These are phyloP conservation scores for Peromyscus californicus DNA, from an alignment of 2,113 vertebrate genomes.

Conservation along the genomic window DNA sequence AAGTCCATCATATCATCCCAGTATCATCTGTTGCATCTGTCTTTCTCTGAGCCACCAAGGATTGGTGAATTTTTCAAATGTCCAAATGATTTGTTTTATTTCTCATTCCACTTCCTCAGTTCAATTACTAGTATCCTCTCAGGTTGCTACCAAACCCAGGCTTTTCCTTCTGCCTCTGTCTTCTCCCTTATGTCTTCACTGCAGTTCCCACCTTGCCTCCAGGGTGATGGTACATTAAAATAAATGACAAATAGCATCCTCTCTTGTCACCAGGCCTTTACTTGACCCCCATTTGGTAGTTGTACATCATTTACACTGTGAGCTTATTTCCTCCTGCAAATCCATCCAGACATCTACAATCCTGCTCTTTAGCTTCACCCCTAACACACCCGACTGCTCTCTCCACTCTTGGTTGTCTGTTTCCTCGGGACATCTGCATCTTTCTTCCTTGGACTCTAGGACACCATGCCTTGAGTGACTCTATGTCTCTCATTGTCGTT, in stretches of 20 bases:
- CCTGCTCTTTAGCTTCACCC: not conserved
- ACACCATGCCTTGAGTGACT: not conserved
- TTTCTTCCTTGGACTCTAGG: not conserved
- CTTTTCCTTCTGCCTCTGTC: not conserved
- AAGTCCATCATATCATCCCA: not conserved
- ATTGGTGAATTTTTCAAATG: not conserved
- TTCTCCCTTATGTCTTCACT: not conserved
- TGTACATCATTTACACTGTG: not conserved
- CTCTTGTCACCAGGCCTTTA: not conserved
- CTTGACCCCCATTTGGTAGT: not conserved
- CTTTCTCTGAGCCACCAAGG: not conserved
- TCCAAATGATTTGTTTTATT: not conserved
- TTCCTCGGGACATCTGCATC: not conserved
- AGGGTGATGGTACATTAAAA: not conserved
- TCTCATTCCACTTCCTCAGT: not conserved
- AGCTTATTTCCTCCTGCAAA: not conserved
- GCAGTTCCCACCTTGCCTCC: not conserved
- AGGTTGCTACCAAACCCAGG: not conserved
- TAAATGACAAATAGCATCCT: not conserved
- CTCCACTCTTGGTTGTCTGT: not conserved
- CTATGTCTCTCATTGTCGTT: not conserved
- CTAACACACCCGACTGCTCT: not conserved
- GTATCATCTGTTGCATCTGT: not conserved
- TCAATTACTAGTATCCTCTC: not conserved
- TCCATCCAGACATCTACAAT: too few relatives aligned